Evolutionary conservation across 2,113 vertebrate genomes (phyloP).

Genomic region (Lonchura striata): DNA sequence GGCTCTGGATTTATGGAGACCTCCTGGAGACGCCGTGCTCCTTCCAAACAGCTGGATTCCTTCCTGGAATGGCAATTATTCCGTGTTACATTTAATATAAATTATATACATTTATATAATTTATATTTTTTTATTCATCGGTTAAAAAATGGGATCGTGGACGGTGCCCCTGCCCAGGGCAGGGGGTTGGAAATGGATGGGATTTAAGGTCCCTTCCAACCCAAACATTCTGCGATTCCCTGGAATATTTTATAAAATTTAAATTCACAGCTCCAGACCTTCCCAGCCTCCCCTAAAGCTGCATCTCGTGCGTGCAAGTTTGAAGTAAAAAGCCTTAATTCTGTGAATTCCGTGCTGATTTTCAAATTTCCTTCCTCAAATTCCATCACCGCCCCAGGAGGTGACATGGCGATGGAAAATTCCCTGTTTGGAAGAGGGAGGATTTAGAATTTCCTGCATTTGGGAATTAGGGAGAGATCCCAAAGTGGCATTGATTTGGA

Average conservation of each 20-base stretch:
- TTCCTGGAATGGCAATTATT: background rate
- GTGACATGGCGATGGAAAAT: accelerated
- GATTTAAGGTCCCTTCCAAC: background rate
- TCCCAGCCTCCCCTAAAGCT: background rate
- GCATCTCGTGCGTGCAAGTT: background rate
- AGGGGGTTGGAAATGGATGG: background rate
- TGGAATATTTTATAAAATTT: background rate
- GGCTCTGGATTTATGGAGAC: background rate
- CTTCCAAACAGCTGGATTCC: background rate
- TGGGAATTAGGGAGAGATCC: background rate
- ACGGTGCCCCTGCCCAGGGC: accelerated
- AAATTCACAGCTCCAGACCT: background rate
- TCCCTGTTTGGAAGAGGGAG: background rate
- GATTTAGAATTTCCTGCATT: background rate
- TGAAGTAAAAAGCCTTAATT: background rate
- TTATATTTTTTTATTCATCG: background rate
- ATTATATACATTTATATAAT: background rate
- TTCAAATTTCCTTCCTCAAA: background rate
- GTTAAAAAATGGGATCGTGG: accelerated
- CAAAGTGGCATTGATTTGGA: accelerated
- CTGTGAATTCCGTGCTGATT: background rate
- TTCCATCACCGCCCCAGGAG: accelerated
- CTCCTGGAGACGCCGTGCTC: accelerated
- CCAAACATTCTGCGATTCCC: background rate
- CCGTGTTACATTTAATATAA: background rate